Evolutionary conservation across 2,797 vertebrate genomes (phyloP), one percentile per base, ranked within the genome.

Genomic region (Acrossocheilus wenchowensis): DNA sequence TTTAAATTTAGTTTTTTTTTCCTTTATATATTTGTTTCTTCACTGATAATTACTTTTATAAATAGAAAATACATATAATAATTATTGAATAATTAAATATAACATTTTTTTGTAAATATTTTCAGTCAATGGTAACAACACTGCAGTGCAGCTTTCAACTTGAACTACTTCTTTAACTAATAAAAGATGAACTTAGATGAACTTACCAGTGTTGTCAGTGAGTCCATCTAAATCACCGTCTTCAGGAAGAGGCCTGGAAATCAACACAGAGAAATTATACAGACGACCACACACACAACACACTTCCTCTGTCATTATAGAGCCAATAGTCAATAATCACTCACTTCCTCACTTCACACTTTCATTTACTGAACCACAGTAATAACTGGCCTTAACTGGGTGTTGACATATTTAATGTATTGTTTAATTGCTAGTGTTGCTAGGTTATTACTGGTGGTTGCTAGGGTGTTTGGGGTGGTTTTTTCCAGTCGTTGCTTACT

Each of bases 181-280:
- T 30, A 15, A 34, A 66, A 66, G 7, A 74, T 10, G 15, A 26
- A 50, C 26, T 52, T 17, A 21, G 14, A 74, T 48, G 14, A 60
- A 96, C 96, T 95, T 89, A 97, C 96, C 93, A 57, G 95, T 89
- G 81, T 93, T 93, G 87, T 96, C 95, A 0, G 90, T 91, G 0
- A 95, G 94, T 80, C 95, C 88, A 92, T 96, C 95, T 93, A 95
- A 93, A 74, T 94, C 95, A 0, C 94, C 93, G 81, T 96, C 96
- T 39, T 97, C 96, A 0, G 95, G 96, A 83, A 96, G 94, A 1
- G 96, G 96, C 66, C 96, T 97, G 89, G 1, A 12, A 26, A 84
- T 81, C 66, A 75, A 82, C 19, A 54, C 57, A 48, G 21, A 68
- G 5, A 54, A 3, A 34, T 74, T 4, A 30, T 48, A n/a, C 26